These are phyloP conservation scores for Oceanodroma leucorhoa DNA, from an alignment of 2,797 vertebrate species.

Conservation along the genomic window DNA sequence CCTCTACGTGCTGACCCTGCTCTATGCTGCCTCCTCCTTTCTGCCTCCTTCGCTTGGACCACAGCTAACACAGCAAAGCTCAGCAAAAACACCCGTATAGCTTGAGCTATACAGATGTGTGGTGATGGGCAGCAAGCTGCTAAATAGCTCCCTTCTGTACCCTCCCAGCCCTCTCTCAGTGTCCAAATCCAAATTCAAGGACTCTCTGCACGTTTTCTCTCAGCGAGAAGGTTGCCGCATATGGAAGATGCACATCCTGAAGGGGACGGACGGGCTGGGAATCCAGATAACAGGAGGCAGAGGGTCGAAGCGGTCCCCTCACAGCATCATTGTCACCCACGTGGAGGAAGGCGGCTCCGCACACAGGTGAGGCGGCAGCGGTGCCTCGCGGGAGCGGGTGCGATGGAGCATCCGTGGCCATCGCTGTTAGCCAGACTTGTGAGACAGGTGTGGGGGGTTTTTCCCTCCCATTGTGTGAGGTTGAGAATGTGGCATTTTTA, in stretches of 20 bases:
- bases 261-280: slow-evolving; percentile 89
- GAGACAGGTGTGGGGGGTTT: not conserved
- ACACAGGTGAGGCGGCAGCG: slow-evolving; percentile 83
- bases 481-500: not conserved
- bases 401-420: not conserved
- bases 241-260: slow-evolving; percentile 98
- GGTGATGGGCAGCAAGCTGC: slow-evolving; percentile 22
- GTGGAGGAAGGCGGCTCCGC: slow-evolving; percentile 90
- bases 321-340: slow-evolving; percentile 89
- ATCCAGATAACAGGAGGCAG: slow-evolving; percentile 95
- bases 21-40: slow-evolving; percentile 39
- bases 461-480: fast-evolving
- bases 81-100: not conserved
- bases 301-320: slow-evolving; percentile 91
- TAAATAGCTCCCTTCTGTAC: not conserved
- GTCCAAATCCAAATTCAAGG: slow-evolving; percentile 45
- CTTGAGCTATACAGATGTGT: not conserved
- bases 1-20: not conserved
- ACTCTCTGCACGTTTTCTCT: slow-evolving; percentile 69
- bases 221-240: slow-evolving; percentile 89
- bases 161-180: not conserved
- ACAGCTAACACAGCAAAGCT: slow-evolving; percentile 20
- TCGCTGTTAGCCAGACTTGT: not conserved
- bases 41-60: slow-evolving; percentile 40
- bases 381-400: not conserved